These are phyloP conservation scores for Leptosomus discolor DNA, from an alignment of 2,113 vertebrate species.

Conservation along the genomic window DNA sequence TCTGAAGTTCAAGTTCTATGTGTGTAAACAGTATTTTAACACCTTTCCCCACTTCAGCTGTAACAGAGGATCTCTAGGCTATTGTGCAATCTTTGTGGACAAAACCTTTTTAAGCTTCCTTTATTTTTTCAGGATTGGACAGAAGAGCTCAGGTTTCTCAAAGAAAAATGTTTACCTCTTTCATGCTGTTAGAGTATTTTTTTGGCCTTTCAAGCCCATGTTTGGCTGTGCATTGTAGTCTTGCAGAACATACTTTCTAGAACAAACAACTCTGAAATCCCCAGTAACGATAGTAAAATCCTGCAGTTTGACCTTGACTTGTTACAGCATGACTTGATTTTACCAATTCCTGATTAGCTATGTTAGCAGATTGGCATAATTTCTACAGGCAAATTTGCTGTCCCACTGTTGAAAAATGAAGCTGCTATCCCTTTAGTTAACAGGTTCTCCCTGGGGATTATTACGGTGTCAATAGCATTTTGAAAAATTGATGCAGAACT, in stretches of 20 bases:
- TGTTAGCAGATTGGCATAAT: not conserved
- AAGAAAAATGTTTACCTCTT: not conserved
- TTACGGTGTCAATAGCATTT: not conserved
- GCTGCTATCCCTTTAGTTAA: constrained; percentile 4
- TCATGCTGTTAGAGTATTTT: not conserved
- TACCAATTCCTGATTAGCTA: not conserved
- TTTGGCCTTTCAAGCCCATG: not conserved
- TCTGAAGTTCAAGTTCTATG: not conserved
- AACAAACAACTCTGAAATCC: not conserved
- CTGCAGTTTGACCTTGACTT: not conserved
- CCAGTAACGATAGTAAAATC: not conserved
- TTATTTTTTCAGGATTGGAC: not conserved
- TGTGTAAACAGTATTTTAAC: not conserved
- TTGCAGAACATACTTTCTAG: not conserved
- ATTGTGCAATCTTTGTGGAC: not conserved
- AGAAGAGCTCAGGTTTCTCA: not conserved
- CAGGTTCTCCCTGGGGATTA: not conserved
- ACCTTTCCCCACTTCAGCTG: not conserved
- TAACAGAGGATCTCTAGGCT: not conserved
- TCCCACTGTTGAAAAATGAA: not conserved
- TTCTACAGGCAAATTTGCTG: not conserved
- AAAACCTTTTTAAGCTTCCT: not conserved
- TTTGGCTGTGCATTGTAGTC: not conserved
- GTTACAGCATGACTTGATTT: not conserved
- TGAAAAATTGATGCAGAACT: constrained; percentile 19